Evolutionary conservation across 2,113 vertebrate species (phyloP), one percentile per base, ranked within the genome.

Genomic region (Dasyprocta punctata): DNA sequence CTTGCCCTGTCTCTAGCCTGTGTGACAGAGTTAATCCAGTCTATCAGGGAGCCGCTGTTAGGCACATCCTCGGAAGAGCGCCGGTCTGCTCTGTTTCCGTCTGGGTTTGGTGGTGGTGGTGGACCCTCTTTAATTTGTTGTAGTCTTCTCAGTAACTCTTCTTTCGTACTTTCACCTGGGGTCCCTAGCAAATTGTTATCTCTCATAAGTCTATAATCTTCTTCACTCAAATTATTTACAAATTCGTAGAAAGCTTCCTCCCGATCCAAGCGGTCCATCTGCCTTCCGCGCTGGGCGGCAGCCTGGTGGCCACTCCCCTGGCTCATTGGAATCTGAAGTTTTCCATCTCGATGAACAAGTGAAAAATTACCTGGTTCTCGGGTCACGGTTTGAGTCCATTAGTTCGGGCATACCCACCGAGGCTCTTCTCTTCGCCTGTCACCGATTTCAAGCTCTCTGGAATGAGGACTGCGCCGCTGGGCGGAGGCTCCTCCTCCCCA

Each of bases 171-270:
- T 98, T 99, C 99, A 99, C 99, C 99, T 98, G 99, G 99, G 47
- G 99, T 99, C 93, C 99, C 99, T 89, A 99, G 98, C 92, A 99
- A 99, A 98, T 99, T 99, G 98, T 99, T 99, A 97, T 99, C 99
- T 96, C 99, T 99, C 99, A 99, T 99, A 94, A 99, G 99, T 87
- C 99, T 99, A 98, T 99, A 99, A 97, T 99, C 99, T 94, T 99
- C 99, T 97, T 99, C 99, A 95, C 99, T 99, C 96, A 99, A 99
- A 98, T 99, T 99, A 98, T 99, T 99, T 91, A 99, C 99, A 98
- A 99, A 99, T 96, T 99, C 99, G 98, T 99, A 99, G 98, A 99
- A 99, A 96, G 99, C 99, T 98, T 99, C 99, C 92, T 99, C 99
- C 94, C 99, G 98, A 98, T 99, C 99, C 85, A 99, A 98, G 11